A percentile compares a stretch with the other conserved stretches of the same genome.
phyloP scores from a whole-genome alignment of 53 echinoderm and acorn worm species.

The Apostichopus leukothele region DNA sequence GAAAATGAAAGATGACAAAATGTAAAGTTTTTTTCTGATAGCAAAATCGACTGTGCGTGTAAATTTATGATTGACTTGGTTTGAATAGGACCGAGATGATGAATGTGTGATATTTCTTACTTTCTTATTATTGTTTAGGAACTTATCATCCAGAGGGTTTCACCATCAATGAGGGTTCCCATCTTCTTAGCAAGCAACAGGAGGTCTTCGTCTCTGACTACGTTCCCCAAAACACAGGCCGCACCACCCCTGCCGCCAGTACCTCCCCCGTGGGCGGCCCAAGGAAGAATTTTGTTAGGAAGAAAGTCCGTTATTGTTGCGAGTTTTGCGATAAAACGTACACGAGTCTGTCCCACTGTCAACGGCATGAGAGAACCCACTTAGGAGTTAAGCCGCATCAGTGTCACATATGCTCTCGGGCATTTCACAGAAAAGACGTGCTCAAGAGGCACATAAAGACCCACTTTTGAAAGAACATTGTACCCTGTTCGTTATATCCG shows the following conservation, averaged over 20 bases:
- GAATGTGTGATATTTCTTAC: slow-evolving; percentile 15
- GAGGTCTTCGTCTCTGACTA: not conserved
- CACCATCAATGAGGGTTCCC: not conserved
- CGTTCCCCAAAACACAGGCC: not conserved
- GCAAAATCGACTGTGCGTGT: too few species aligned
- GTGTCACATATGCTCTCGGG: not conserved
- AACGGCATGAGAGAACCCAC: slow-evolving; percentile 31
- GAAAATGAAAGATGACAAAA: too few species aligned
- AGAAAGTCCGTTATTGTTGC: slow-evolving; percentile 13
- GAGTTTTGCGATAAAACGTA: slow-evolving; percentile 38
- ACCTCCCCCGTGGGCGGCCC: not conserved
- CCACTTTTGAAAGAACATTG: not conserved
- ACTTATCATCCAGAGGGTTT: not conserved
- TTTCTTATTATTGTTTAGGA: slow-evolving; percentile 30
- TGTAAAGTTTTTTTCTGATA: too few species aligned
- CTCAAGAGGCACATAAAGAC: slow-evolving; percentile 28
- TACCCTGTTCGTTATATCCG: too few species aligned
- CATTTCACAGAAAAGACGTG: slow-evolving; percentile 24
- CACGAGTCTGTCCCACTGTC: not conserved
- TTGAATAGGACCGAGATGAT: not conserved
- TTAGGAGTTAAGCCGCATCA: slow-evolving; percentile 6
- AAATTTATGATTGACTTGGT: too few species aligned
- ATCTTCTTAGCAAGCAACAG: not conserved
- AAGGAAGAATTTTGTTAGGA: slow-evolving; percentile 1
- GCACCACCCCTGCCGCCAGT: not conserved